Percentiles rank a stretch among this genome's conserved stretches.
phyloP scores from a whole-genome alignment of 2,797 vertebrate genomes.

The Labroides dimidiatus region DNA sequence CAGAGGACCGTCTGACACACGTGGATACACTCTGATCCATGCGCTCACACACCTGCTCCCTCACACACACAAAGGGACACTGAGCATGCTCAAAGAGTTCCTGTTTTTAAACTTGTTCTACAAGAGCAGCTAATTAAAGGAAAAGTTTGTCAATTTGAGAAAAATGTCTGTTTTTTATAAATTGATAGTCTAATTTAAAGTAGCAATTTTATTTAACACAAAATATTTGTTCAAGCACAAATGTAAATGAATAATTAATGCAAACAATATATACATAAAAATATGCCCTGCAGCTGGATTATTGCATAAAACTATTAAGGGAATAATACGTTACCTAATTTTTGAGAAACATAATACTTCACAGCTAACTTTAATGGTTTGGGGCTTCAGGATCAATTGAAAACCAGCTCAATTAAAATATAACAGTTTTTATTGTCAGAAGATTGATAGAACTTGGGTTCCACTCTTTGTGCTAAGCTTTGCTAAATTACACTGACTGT shows the following conservation, averaged over 20 bases:
- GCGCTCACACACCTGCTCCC: not conserved
- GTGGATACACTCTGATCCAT: constrained; percentile 35
- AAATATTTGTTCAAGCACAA: no score
- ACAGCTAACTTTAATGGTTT: not conserved
- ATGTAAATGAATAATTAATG: no score
- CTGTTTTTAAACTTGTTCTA: not conserved
- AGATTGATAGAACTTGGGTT: not conserved
- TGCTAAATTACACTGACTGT: not conserved
- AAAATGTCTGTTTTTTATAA: not conserved
- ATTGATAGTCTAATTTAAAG: no score
- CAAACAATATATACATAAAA: no score
- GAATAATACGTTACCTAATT: no score
- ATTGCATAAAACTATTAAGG: no score
- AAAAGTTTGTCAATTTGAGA: not conserved
- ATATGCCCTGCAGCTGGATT: no score
- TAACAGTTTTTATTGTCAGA: no score
- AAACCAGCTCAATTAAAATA: not conserved
- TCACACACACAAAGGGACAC: constrained; percentile 25
- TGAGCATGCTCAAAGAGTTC: constrained; percentile 30
- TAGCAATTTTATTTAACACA: no score
- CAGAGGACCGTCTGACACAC: constrained; percentile 22
- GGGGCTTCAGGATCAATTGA: no score
- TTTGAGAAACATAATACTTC: no score
- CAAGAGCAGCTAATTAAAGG: not conserved
- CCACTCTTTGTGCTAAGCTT: constrained; percentile 21